A percentile compares a stretch with the other conserved stretches of the same genome.
These are phyloP conservation scores for Lepidostoma basale DNA, from an alignment of 1,140 invertebrate species.

Conservation along the genomic window DNA sequence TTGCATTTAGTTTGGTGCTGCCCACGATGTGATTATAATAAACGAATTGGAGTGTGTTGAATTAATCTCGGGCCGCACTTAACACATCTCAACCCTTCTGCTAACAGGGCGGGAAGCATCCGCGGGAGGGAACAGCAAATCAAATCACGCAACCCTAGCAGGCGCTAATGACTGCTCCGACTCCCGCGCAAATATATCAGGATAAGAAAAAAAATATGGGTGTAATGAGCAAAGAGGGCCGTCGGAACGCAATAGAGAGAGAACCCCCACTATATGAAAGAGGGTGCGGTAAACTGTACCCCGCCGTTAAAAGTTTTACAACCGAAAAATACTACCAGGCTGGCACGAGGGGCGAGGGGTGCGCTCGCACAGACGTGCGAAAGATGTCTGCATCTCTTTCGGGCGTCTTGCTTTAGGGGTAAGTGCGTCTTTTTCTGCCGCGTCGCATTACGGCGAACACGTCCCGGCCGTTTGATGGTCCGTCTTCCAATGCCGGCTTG, in stretches of 20 bases:
- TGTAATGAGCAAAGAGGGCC: constrained; percentile 24
- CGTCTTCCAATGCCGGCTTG: constrained; percentile 76
- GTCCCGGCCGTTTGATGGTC: constrained; percentile 79
- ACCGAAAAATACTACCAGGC: constrained; percentile 56
- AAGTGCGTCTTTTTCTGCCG: constrained; percentile 54
- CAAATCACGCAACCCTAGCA: constrained; percentile 29
- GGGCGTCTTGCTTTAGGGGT: constrained; percentile 39
- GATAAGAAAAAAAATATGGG: constrained; percentile 14
- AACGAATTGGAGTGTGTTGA: too few species aligned
- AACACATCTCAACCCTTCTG: constrained; percentile 17
- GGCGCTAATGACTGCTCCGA: constrained; percentile 29
- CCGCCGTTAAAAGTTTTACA: constrained; percentile 67
- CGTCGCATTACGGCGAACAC: constrained; percentile 57
- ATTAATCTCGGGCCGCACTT: background rate
- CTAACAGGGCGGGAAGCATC: background rate
- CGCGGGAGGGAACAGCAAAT: constrained; percentile 13
- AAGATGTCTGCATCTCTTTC: constrained; percentile 25
- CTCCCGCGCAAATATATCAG: background rate
- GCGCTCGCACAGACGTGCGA: constrained; percentile 18
- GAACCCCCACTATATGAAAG: constrained; percentile 11
- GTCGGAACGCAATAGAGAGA: constrained; percentile 27
- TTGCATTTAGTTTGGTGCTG: too few species aligned
- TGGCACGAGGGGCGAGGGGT: constrained; percentile 13
- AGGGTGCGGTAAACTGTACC: constrained; percentile 30
- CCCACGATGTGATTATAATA: too few species aligned